Conservation (phyloP, 2,113 vertebrate species). For the Boulengeromyrus knoepffleri region DNA sequence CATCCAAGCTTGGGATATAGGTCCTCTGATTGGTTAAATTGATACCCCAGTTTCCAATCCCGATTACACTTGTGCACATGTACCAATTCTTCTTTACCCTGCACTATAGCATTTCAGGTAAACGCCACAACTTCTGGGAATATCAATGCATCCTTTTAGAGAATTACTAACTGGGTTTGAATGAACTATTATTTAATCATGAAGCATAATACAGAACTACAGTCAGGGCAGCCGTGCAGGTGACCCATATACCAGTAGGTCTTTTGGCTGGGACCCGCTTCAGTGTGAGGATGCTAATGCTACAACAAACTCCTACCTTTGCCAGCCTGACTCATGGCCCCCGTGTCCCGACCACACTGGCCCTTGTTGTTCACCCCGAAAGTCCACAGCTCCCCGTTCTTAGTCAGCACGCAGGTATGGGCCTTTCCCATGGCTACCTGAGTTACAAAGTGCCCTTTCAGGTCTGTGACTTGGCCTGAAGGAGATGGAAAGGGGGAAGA, state of each 20-base stretch:
- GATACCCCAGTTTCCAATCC: background rate
- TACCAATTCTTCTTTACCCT: background rate
- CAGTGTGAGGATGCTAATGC: no score
- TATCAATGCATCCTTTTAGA: background rate
- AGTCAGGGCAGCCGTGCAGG: background rate
- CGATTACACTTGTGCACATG: background rate
- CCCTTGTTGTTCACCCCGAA: constrained; percentile 99
- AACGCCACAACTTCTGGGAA: background rate
- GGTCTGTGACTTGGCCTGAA: constrained; percentile 88
- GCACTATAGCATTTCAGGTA: background rate
- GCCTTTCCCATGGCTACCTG: constrained; percentile 99
- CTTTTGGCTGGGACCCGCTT: background rate
- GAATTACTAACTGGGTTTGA: background rate
- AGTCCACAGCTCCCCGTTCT: constrained; percentile 94
- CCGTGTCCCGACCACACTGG: constrained; percentile 94
- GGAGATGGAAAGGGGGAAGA: constrained; percentile 18
- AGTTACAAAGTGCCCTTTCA: constrained; percentile 93
- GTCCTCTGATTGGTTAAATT: background rate
- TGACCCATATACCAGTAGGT: background rate
- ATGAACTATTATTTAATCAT: background rate
- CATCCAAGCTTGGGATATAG: background rate
- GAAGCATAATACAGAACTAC: background rate
- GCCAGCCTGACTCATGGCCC: constrained; percentile 86
- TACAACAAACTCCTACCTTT: constrained; percentile 68
- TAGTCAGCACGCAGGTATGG: constrained; percentile 92